These are phyloP conservation scores for Phrynocephalus guinanensis DNA, from an alignment of 2,797 vertebrate species.

Conservation along the genomic window DNA sequence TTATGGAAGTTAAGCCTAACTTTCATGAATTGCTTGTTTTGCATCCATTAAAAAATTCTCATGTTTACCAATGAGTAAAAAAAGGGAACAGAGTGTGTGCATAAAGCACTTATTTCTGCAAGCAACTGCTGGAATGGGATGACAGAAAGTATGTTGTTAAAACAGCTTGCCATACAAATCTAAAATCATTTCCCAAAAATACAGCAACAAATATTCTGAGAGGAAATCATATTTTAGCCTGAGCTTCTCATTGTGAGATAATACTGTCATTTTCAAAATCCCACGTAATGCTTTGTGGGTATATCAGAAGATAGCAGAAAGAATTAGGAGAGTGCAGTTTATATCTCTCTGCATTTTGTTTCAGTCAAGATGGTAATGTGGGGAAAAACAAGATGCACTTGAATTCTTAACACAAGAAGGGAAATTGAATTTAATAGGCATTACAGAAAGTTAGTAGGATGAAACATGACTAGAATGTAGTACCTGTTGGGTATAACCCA, in stretches of 20 bases:
- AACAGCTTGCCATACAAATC: neutral
- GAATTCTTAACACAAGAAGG: no score
- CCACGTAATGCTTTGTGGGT: neutral
- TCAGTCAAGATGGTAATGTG: neutral
- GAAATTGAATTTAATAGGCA: no score
- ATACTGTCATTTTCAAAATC: neutral
- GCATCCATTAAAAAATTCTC: neutral
- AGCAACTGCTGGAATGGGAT: neutral
- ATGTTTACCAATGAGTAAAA: neutral
- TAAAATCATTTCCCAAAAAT: neutral
- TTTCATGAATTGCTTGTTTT: neutral
- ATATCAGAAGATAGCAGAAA: neutral
- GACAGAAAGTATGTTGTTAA: conserved; percentile 7
- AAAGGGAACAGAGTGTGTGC: neutral
- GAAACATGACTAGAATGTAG: no score
- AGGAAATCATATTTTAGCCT: neutral
- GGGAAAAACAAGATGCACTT: neutral
- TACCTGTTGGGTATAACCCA: no score
- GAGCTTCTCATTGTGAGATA: neutral
- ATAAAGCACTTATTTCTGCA: neutral
- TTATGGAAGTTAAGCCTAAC: neutral
- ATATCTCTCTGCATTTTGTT: neutral
- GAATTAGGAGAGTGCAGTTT: neutral
- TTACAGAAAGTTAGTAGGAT: no score
- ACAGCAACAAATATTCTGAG: neutral